A percentile compares a stretch with the other conserved stretches of the same genome.
Conservation (phyloP, 2,888 invertebrate genomes). For the Spatulosminthurus flaviceps region DNA sequence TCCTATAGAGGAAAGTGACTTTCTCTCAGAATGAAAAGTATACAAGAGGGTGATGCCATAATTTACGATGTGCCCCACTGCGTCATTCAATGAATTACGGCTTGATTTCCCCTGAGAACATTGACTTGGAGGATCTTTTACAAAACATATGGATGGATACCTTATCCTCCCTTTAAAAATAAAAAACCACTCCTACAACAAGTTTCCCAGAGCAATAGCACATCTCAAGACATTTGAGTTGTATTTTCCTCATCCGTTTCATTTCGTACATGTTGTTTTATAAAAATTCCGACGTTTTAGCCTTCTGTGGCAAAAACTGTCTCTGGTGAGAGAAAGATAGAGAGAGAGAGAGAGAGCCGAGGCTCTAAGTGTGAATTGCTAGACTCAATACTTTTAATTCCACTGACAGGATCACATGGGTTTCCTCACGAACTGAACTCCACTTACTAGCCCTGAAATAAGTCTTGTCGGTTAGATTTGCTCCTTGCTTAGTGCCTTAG, state of each 20-base stretch:
- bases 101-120: constrained; percentile 48
- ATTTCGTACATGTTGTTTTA: not conserved
- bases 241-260: not conserved
- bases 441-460: not conserved
- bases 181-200: not conserved
- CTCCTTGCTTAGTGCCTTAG: not conserved
- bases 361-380: not conserved
- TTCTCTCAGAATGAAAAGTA: not conserved
- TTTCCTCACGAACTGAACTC: constrained; percentile 1
- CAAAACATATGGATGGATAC: constrained; percentile 44
- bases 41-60: constrained; percentile 39
- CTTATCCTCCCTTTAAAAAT: constrained; percentile 23
- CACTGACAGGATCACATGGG: not conserved
- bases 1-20: constrained; percentile 1
- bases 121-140: constrained; percentile 42
- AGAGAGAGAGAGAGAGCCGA: too few species aligned
- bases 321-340: not conserved
- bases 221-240: not conserved
- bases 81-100: constrained; percentile 49
- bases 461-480: not conserved
- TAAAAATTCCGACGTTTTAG: not conserved
- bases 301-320: not conserved
- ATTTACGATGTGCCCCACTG: constrained; percentile 47
- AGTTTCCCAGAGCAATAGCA: too few species aligned
- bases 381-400: constrained; percentile 8